These are phyloP conservation scores for Cartodere bifasciata DNA, from an alignment of 2,888 invertebrate genomes.

Conservation along the genomic window DNA sequence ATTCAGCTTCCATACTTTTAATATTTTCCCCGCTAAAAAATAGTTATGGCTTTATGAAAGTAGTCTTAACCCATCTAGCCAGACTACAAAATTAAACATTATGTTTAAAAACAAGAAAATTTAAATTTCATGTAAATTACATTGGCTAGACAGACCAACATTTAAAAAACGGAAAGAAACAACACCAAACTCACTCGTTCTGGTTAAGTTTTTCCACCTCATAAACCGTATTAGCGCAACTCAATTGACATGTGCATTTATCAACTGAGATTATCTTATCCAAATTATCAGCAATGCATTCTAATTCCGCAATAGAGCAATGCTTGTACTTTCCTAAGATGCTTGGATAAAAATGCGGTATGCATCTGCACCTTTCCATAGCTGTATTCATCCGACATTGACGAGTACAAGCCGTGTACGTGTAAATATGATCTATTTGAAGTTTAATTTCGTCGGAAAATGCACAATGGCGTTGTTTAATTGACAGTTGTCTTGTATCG, in stretches of 20 bases:
- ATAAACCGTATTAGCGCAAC: constrained; percentile 64
- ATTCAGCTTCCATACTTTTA: constrained; percentile 43
- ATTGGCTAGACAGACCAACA: too few species aligned
- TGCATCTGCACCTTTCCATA: constrained; percentile 51
- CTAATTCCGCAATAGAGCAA: constrained; percentile 46
- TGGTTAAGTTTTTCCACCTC: constrained; percentile 60
- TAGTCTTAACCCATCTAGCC: too few species aligned
- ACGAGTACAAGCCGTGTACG: constrained; percentile 60
- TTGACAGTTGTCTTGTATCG: constrained; percentile 54
- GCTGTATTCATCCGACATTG: constrained; percentile 59
- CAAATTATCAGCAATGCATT: constrained; percentile 44
- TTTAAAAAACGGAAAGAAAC: too few species aligned
- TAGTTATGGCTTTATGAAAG: background rate
- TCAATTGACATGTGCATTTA: constrained; percentile 55
- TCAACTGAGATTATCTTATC: constrained; percentile 45
- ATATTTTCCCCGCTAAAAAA: constrained; percentile 14
- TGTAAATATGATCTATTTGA: constrained; percentile 42
- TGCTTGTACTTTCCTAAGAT: constrained; percentile 36
- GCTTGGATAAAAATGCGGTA: constrained; percentile 58
- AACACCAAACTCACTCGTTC: constrained; percentile 44
- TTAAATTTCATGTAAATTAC: too few species aligned
- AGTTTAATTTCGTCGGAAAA: constrained; percentile 55
- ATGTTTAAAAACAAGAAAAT: too few species aligned
- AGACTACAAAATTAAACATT: too few species aligned
- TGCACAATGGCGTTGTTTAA: constrained; percentile 58